A percentile compares a stretch with the other conserved stretches of the same genome.
These are phyloP conservation scores for Phasianus colchicus DNA, from an alignment of 2,113 vertebrate genomes.

Conservation along the genomic window DNA sequence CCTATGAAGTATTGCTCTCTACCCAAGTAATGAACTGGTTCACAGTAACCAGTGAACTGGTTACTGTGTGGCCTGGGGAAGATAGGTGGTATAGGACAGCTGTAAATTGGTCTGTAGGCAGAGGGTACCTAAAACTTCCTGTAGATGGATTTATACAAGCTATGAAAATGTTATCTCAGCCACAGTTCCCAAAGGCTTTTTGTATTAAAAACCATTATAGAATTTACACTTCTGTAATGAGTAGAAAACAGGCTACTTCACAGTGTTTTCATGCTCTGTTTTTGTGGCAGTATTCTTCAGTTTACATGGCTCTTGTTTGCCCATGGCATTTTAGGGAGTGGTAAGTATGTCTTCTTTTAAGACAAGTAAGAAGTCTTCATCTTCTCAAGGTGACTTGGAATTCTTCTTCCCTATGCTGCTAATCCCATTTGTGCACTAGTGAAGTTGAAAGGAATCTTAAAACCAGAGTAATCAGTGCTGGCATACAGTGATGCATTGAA, in stretches of 20 bases:
- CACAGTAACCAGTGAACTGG: too few relatives aligned
- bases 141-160: background rate
- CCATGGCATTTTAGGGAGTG: fast-evolving
- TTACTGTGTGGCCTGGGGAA: background rate
- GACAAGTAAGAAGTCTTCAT: background rate
- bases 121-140: fast-evolving
- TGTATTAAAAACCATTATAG: background rate
- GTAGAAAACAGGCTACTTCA: background rate
- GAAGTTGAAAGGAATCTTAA: too few relatives aligned
- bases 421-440: background rate
- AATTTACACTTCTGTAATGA: background rate
- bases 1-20: background rate
- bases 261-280: background rate
- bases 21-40: background rate
- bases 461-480: too few relatives aligned
- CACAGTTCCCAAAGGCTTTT: background rate
- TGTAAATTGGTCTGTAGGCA: background rate
- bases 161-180: background rate
- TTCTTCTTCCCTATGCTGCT: background rate
- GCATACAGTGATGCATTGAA: too few relatives aligned
- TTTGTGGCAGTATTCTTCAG: background rate
- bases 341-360: background rate
- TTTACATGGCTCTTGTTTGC: background rate
- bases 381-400: background rate
- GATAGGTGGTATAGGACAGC: background rate